Percentiles rank a stretch among this genome's conserved stretches.
Evolutionary conservation across 2,888 invertebrate genomes (phyloP).

Genomic region (Ochlodes sylvanus): DNA sequence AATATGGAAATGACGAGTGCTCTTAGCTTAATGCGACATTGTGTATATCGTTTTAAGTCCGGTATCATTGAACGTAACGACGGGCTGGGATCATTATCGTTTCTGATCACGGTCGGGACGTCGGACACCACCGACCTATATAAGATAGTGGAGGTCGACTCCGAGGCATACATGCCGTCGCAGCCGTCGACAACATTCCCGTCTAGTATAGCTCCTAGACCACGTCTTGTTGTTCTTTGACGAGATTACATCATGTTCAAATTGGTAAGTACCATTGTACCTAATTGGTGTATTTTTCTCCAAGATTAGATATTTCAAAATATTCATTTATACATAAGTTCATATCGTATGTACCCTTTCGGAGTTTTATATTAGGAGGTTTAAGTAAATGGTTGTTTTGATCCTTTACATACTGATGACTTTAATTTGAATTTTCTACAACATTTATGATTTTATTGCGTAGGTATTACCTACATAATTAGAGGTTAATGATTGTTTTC

Average conservation of each 20-base stretch:
- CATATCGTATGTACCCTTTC: too few species aligned
- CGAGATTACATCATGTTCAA: conserved; percentile 63
- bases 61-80: conserved; percentile 62
- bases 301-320: too few species aligned
- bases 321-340: too few species aligned
- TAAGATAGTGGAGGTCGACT: conserved; percentile 53
- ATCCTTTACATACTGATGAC: too few species aligned
- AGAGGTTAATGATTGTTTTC: too few species aligned
- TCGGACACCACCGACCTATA: conserved; percentile 58
- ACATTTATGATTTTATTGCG: too few species aligned
- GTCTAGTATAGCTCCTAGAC: conserved; percentile 71
- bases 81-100: conserved; percentile 63
- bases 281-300: background rate
- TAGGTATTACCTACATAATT: too few species aligned
- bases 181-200: conserved; percentile 60
- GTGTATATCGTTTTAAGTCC: conserved; percentile 61
- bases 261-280: conserved; percentile 62
- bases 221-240: conserved; percentile 54
- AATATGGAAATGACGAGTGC: conserved; percentile 72
- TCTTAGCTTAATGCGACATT: conserved; percentile 80
- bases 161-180: conserved; percentile 46
- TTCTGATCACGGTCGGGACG: conserved; percentile 74
- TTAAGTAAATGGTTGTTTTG: too few species aligned
- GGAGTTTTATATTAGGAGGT: too few species aligned
- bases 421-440: too few species aligned